Percentiles rank a stretch among this genome's conserved stretches.
Conservation (phyloP, 2,113 vertebrate genomes). For the Myrmecophaga tridactyla region DNA sequence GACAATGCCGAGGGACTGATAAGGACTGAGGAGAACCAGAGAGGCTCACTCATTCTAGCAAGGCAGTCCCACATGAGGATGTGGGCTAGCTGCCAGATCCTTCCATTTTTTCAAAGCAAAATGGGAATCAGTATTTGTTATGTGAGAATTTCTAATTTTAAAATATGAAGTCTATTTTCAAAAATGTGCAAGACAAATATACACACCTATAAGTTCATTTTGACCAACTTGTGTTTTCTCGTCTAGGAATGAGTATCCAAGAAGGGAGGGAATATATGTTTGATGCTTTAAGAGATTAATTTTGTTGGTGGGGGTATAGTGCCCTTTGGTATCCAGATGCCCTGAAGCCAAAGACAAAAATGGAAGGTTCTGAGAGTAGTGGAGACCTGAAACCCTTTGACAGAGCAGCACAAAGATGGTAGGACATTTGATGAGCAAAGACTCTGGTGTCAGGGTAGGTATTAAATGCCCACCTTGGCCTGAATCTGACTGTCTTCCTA, state of each 20-base stretch:
- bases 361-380: background rate
- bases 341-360: background rate
- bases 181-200: background rate
- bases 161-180: background rate
- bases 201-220: background rate
- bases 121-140: background rate
- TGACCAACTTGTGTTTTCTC: background rate
- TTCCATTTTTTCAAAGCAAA: background rate
- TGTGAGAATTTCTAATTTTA: background rate
- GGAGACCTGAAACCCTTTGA: background rate
- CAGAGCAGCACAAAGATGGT: background rate
- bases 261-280: background rate
- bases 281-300: background rate
- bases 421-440: background rate
- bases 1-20: background rate
- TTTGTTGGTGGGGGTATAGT: background rate
- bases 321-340: background rate
- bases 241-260: background rate
- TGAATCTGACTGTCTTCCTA: background rate
- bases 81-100: background rate
- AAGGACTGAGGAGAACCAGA: background rate
- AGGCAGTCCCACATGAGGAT: background rate
- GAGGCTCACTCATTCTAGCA: background rate
- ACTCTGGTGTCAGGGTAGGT: background rate
- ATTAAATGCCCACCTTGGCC: background rate